These are phyloP conservation scores for Xestobium rufovillosum DNA, from an alignment of 2,888 invertebrate species.

Conservation along the genomic window DNA sequence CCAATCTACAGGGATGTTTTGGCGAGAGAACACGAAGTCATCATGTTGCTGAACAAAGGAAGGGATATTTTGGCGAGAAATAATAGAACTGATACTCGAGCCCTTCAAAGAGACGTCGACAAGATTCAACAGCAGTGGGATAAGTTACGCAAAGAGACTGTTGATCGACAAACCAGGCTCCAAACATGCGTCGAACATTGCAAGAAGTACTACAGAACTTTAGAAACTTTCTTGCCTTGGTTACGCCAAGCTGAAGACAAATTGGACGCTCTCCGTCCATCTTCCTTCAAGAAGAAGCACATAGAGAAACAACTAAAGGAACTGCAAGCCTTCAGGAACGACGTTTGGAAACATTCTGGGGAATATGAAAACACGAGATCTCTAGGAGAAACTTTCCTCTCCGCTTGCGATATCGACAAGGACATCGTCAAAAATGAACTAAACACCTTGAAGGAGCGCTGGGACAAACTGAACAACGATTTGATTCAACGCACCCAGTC, in stretches of 20 bases:
- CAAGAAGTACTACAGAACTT: slow-evolving; percentile 78
- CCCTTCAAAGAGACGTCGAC: slow-evolving; percentile 72
- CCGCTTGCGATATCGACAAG: slow-evolving; percentile 84
- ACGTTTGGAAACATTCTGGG: slow-evolving; percentile 88
- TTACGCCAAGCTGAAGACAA: slow-evolving; percentile 79
- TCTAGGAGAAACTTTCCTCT: slow-evolving; percentile 80
- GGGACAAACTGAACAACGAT: slow-evolving; percentile 86
- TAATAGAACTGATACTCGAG: slow-evolving; percentile 48
- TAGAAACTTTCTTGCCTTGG: slow-evolving; percentile 85
- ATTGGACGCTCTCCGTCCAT: slow-evolving; percentile 67
- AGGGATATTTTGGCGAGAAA: slow-evolving; percentile 53
- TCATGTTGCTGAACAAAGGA: slow-evolving; percentile 89
- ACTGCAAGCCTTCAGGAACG: slow-evolving; percentile 82
- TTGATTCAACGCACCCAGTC: slow-evolving; percentile 68
- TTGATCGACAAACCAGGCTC: slow-evolving; percentile 76
- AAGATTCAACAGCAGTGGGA: slow-evolving; percentile 89
- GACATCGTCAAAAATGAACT: slow-evolving; percentile 80
- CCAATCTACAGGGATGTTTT: slow-evolving; percentile 84
- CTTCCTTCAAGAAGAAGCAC: slow-evolving; percentile 75
- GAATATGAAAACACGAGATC: slow-evolving; percentile 86
- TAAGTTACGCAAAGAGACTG: slow-evolving; percentile 78
- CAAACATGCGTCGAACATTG: slow-evolving; percentile 90
- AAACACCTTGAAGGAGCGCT: slow-evolving; percentile 72
- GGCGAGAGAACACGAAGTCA: slow-evolving; percentile 85
- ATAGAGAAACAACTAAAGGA: slow-evolving; percentile 84